These are phyloP conservation scores for Mus pahari DNA, from an alignment of 2,113 vertebrate species.

Conservation along the genomic window DNA sequence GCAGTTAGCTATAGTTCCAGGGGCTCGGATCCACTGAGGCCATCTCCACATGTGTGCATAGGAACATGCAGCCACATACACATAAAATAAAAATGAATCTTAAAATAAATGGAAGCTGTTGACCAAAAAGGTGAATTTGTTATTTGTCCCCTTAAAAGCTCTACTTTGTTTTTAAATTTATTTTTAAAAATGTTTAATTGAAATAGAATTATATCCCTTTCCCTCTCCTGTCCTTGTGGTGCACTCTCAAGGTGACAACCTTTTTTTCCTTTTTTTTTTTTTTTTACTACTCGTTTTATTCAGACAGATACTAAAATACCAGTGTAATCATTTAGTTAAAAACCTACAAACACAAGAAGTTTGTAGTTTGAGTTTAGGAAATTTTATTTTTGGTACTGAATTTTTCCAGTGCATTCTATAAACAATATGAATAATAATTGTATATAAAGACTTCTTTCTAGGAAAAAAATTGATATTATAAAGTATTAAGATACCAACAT, in stretches of 20 bases:
- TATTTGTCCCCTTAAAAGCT: background rate
- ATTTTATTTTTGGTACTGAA: background rate
- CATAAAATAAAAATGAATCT: background rate
- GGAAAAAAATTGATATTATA: background rate
- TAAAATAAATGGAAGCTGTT: background rate
- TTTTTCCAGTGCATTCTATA: background rate
- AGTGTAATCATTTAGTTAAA: constrained; percentile 34
- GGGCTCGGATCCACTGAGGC: background rate
- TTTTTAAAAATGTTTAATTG: background rate
- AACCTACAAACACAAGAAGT: constrained; percentile 21
- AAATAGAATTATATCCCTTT: background rate
- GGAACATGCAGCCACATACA: background rate
- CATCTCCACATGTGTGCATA: background rate
- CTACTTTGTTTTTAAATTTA: background rate
- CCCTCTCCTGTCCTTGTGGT: background rate
- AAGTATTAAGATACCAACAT: constrained; percentile 28
- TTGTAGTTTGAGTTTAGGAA: background rate
- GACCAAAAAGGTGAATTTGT: background rate
- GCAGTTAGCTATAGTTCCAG: background rate
- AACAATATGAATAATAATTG: background rate
- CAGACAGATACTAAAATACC: constrained; percentile 29
- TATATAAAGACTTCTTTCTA: background rate
- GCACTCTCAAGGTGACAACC: background rate
- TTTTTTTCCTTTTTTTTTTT: background rate
- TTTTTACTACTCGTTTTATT: constrained; percentile 15